These are phyloP conservation scores for Melanotaenia trifasciata DNA, from an alignment of 2,797 vertebrate genomes.

Conservation along the genomic window DNA sequence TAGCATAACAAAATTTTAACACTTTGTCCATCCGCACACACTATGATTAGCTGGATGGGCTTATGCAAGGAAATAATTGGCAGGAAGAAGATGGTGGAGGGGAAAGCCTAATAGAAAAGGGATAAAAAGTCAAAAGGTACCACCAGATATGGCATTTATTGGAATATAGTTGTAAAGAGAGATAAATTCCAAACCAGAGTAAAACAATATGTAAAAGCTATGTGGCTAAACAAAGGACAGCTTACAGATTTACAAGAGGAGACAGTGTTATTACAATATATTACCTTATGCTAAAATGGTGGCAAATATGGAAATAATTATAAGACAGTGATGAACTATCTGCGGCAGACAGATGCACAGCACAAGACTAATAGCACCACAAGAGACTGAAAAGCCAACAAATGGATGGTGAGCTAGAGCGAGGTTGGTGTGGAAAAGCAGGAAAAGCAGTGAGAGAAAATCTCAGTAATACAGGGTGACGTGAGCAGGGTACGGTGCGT, in stretches of 20 bases:
- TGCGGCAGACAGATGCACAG: slow-evolving; percentile 27
- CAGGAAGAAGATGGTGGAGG: slow-evolving; percentile 23
- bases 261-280: slow-evolving; percentile 13
- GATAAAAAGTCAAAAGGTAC: slow-evolving; percentile 15
- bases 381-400: slow-evolving; percentile 32
- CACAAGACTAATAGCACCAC: slow-evolving; percentile 26
- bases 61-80: slow-evolving; percentile 30
- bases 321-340: slow-evolving; percentile 32
- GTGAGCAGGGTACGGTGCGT: slow-evolving; percentile 52
- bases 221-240: not conserved
- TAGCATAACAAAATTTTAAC: slow-evolving; percentile 75
- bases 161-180: slow-evolving; percentile 23
- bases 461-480: slow-evolving; percentile 55
- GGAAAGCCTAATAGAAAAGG: slow-evolving; percentile 46
- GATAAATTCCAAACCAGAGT: not conserved
- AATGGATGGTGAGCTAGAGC: slow-evolving; percentile 24
- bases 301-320: slow-evolving; percentile 18
- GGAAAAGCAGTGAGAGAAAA: slow-evolving; percentile 22
- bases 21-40: slow-evolving; percentile 58
- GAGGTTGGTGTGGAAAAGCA: slow-evolving; percentile 29
- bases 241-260: slow-evolving; percentile 10
- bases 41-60: slow-evolving; percentile 53
- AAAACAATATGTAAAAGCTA: slow-evolving; percentile 9
- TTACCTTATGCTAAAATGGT: slow-evolving; percentile 20
- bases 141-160: slow-evolving; percentile 38